Evolutionary conservation across 2,797 vertebrate species (phyloP), one percentile per base, ranked within the genome.

Genomic region (Novumbra hubbsi): DNA sequence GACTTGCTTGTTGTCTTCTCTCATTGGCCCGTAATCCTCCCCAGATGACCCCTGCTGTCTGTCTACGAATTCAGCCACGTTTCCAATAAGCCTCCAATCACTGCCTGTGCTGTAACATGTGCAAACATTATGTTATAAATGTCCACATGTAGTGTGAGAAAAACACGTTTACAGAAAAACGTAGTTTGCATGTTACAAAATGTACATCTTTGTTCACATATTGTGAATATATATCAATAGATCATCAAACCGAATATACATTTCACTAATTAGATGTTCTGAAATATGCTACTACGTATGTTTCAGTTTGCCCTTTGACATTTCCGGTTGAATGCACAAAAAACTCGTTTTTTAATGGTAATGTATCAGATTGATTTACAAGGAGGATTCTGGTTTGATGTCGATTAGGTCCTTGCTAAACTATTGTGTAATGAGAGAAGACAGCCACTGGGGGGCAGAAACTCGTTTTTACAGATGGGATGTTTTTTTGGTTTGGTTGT

Each of bases 391-490:
- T 15, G 28, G 14, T 32, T 30, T 30, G 30, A 24, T 24, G 21
- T 60, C 1, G 21, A 60, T 21, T 24, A 60, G 55, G 9, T 24
- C 3, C 21, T 4, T 24, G 55, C 21, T 60, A 17, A 60, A 60
- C 24, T 67, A 12, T 45, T 3, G 19, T 71, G 52, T 60, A 71
- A 60, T 60, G 16, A 19, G 34, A 19, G 0, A n/a, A 16, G 32
- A 38, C 17, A 14, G 14, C 32, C 55, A 71, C 70, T 71, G 14
- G n/a, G 70, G 16, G 70, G 28, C 70, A 60, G 50, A 71, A n/a
- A 5, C 24, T 60, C 6, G 19, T 32, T 14, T 60, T 57, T 57
- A 34, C 17, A 55, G 24, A 30, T 8, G 9, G 69, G 19, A 66
- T n/a, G 2, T 32, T 32, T n/a, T n/a, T 24, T 8, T 11, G 55